phyloP scores from a whole-genome alignment of 2,113 vertebrate genomes.

The Takifugu bimaculatus region DNA sequence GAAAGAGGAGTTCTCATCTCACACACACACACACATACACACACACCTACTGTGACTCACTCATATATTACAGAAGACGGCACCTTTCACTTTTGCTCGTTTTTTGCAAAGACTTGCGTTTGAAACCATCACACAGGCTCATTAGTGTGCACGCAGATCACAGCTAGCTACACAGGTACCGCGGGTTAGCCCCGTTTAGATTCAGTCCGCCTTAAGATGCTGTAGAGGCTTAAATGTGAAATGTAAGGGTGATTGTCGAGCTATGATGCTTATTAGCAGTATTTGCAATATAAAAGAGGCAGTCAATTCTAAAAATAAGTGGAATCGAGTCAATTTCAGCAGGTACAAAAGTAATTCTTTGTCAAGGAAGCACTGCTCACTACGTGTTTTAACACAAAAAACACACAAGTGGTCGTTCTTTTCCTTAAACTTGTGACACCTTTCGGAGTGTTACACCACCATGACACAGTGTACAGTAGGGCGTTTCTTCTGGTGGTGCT shows the following conservation, averaged over 20 bases:
- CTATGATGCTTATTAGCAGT: too few relatives aligned
- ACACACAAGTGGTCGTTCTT: not conserved
- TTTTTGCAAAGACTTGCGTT: slow-evolving; percentile 37
- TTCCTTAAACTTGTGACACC: too few relatives aligned
- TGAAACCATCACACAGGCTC: slow-evolving; percentile 34
- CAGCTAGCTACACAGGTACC: too few relatives aligned
- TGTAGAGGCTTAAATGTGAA: too few relatives aligned
- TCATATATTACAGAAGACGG: slow-evolving; percentile 23
- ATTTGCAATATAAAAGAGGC: too few relatives aligned
- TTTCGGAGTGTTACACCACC: too few relatives aligned
- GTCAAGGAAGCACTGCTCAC: not conserved
- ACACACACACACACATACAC: slow-evolving; percentile 7
- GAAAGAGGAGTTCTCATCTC: slow-evolving; percentile 41
- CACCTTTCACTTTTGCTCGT: slow-evolving; percentile 39
- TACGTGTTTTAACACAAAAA: not conserved
- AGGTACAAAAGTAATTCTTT: not conserved
- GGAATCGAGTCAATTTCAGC: too few relatives aligned
- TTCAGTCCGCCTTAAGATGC: too few relatives aligned
- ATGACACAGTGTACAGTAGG: not conserved
- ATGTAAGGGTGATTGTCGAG: too few relatives aligned
- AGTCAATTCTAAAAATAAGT: too few relatives aligned
- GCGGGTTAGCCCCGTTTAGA: too few relatives aligned
- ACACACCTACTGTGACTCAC: slow-evolving; percentile 20
- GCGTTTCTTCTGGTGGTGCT: not conserved
- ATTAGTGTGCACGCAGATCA: slow-evolving; percentile 8